Conservation (phyloP, 2,797 vertebrate species). For the Takifugu ocellatus region DNA sequence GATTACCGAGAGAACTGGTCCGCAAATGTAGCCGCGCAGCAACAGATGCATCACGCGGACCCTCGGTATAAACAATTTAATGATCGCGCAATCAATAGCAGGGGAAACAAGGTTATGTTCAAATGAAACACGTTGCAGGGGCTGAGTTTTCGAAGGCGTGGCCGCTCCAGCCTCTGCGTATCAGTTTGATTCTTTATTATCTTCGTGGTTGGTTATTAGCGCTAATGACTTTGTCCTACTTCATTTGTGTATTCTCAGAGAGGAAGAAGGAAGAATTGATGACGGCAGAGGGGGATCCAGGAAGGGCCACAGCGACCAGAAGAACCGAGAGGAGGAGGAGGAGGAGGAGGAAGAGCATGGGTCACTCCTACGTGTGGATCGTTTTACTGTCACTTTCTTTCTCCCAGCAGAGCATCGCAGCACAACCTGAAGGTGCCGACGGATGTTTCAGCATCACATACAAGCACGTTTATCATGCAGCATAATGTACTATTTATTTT, state of each 20-base stretch:
- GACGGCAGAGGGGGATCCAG: conserved; percentile 47
- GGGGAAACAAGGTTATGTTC: no score
- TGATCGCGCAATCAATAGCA: no score
- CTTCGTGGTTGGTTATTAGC: background rate
- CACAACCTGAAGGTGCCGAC: conserved; percentile 74
- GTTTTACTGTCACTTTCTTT: conserved; percentile 69
- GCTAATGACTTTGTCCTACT: conserved; percentile 7
- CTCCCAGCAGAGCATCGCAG: conserved; percentile 51
- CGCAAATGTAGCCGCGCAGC: no score
- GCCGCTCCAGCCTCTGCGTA: no score
- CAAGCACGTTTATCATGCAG: background rate
- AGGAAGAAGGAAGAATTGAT: conserved; percentile 54
- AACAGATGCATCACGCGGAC: no score
- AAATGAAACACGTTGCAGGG: no score
- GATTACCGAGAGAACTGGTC: conserved; percentile 5
- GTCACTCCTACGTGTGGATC: conserved; percentile 60
- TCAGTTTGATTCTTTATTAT: background rate
- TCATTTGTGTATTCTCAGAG: conserved; percentile 59
- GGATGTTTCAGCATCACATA: conserved; percentile 5
- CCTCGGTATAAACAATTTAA: no score
- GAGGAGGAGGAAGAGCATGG: conserved; percentile 63
- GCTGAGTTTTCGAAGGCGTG: no score
- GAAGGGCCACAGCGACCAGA: conserved; percentile 37
- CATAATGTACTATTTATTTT: no score
- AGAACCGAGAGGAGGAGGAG: conserved; percentile 37